A percentile compares a stretch with the other conserved stretches of the same genome.
These are phyloP conservation scores for Physeter macrocephalus DNA, from an alignment of 2,113 vertebrate genomes.

Conservation along the genomic window DNA sequence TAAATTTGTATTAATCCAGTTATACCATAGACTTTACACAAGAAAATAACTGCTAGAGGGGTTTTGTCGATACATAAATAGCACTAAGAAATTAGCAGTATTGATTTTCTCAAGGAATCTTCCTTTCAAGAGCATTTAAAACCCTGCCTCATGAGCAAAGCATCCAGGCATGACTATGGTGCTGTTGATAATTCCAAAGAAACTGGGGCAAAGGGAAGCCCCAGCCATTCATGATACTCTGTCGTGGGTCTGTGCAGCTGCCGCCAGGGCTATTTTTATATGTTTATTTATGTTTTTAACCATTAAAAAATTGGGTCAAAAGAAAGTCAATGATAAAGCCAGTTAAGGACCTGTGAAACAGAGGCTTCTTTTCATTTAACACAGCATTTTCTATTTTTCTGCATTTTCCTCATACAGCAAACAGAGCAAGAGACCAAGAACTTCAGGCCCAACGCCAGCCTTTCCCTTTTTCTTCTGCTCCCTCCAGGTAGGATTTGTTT, in stretches of 20 bases:
- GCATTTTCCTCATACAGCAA: background rate
- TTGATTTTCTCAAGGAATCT: background rate
- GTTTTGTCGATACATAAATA: background rate
- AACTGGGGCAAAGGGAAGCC: background rate
- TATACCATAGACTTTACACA: background rate
- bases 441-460: background rate
- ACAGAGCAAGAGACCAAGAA: background rate
- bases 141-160: background rate
- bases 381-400: background rate
- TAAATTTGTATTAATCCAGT: background rate
- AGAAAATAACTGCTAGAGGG: background rate
- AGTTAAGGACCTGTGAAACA: background rate
- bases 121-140: background rate
- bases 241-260: background rate
- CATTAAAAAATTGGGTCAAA: background rate
- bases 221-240: background rate
- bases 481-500: background rate
- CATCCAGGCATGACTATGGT: background rate
- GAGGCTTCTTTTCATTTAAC: background rate
- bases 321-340: background rate
- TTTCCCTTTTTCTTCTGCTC: background rate
- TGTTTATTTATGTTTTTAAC: background rate
- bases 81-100: background rate
- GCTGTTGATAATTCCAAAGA: background rate
- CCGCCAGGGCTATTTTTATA: background rate